These are phyloP conservation scores for Xestia c-nigrum DNA, from an alignment of 2,888 invertebrate species.

Conservation along the genomic window DNA sequence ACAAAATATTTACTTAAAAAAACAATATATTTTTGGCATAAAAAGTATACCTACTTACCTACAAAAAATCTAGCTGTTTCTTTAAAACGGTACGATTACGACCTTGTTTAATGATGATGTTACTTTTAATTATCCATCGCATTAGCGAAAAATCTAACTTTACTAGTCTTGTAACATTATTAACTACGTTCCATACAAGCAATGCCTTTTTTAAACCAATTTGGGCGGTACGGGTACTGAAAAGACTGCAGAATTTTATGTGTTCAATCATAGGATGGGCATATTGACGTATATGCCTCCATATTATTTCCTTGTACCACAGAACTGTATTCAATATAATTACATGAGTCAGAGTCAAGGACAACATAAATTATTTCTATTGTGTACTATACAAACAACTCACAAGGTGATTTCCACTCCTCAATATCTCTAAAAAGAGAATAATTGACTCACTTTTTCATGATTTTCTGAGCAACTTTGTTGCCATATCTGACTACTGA, in stretches of 20 bases:
- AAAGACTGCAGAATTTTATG: constrained; percentile 4
- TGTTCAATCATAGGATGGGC: constrained; percentile 29
- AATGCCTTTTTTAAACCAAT: not conserved
- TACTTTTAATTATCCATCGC: constrained; percentile 63
- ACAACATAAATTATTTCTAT: constrained; percentile 66
- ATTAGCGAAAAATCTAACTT: constrained; percentile 46
- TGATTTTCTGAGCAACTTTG: constrained; percentile 3
- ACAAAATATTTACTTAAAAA: constrained; percentile 27
- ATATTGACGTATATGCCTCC: constrained; percentile 37
- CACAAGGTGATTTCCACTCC: constrained; percentile 62
- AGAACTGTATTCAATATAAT: constrained; percentile 52
- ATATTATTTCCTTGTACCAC: constrained; percentile 52
- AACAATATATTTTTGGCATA: constrained; percentile 22
- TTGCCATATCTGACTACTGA: constrained; percentile 10
- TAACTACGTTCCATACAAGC: constrained; percentile 4
- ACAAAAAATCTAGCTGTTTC: constrained; percentile 15
- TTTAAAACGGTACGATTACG: constrained; percentile 41
- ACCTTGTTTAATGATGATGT: constrained; percentile 55
- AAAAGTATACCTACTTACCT: constrained; percentile 5
- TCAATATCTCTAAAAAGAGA: constrained; percentile 28
- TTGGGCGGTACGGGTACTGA: not conserved
- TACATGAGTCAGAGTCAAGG: constrained; percentile 72
- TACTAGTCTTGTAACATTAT: constrained; percentile 17
- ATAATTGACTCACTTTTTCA: constrained; percentile 46
- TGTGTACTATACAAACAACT: constrained; percentile 65